A percentile compares a stretch with the other conserved stretches of the same genome.
Conservation (phyloP, 2,797 vertebrate genomes). For the Mastacembelus armatus region DNA sequence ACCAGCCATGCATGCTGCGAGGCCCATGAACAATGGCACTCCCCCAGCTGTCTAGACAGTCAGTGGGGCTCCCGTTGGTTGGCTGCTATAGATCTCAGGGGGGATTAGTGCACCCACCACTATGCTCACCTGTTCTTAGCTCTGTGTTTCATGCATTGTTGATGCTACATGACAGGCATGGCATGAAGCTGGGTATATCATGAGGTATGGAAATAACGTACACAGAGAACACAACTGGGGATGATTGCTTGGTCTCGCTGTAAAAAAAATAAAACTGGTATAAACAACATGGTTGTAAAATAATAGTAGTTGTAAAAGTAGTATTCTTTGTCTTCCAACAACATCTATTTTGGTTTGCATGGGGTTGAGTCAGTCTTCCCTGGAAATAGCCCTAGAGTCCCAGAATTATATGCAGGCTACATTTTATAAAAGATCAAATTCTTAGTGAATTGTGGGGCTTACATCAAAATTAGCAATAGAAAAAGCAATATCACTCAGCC, state of each 20-base stretch:
- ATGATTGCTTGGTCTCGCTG: slow-evolving; percentile 17
- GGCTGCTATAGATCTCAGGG: slow-evolving; percentile 59
- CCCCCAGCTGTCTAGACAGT: slow-evolving; percentile 74
- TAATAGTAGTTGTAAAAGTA: not conserved
- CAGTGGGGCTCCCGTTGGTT: slow-evolving; percentile 47
- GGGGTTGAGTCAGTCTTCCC: not conserved
- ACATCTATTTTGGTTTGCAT: not conserved
- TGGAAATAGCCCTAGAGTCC: too few species aligned
- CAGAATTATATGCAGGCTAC: too few species aligned
- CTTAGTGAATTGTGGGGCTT: too few species aligned
- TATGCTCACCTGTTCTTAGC: slow-evolving; percentile 72
- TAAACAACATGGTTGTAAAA: slow-evolving; percentile 1
- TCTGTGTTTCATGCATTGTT: slow-evolving; percentile 47
- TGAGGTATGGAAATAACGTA: slow-evolving; percentile 41
- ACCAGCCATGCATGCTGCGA: not conserved
- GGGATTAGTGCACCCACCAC: slow-evolving; percentile 61
- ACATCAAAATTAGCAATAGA: too few species aligned
- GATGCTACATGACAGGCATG: slow-evolving; percentile 58
- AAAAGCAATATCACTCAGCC: not conserved
- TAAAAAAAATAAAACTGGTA: not conserved
- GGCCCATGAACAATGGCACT: slow-evolving; percentile 68
- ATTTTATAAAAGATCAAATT: too few species aligned
- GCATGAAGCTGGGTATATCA: slow-evolving; percentile 31
- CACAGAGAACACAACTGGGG: slow-evolving; percentile 42
- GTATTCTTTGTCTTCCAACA: too few species aligned